Base-by-base conservation (phyloP, 2,888 invertebrate species). In the Andrena hattorfiana region DNA sequence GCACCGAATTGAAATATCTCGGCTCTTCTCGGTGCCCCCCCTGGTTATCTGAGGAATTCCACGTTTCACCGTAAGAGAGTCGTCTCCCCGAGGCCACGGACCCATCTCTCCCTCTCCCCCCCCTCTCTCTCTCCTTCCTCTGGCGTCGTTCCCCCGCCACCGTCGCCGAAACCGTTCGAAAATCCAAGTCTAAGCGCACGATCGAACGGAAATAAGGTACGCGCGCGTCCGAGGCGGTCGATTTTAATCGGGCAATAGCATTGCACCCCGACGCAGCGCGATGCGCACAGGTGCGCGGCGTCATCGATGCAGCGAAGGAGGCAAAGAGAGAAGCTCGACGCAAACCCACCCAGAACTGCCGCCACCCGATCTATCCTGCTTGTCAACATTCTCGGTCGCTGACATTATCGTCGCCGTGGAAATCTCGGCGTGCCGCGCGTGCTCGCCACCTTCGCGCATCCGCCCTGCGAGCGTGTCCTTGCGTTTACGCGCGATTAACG, bases 31-130 rank as follows among this genome's bases (percentile, higher is more conserved):
- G 60, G 76, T 80, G 68, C 67, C 67, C 71, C 76, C 59, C 77
- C 73, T 16, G 42, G 56, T 89, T 90, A 89, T 89, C 90, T 89
- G 77, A 85, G 86, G 89, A 90, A 89, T 89, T 89, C 86, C 81
- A 89, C 86, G 84, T 90, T 85, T 87, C 84, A 84, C 87, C 83
- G 77, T 85, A 81, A 87, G 76, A 87, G 89, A 88, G 84, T 81
- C 84, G 87, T 89, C 77, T 66, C 48, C 79, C 42, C 78, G 54
- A 66, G 75, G 69, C 74, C 77, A 71, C 51, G 66, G 54, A 69
- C 71, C 75, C 73, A 75, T 84, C 78, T 62, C 63, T 64, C 73
- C 48, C 49, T 23, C 6, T 56, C 42, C 79, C 78, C 56, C 60
- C 73, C 26, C 49, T 63, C 48, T 68, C 76, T 71, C 56, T 8